A percentile compares a stretch with the other conserved stretches of the same genome.
These are phyloP conservation scores for Podarcis lilfordi DNA, from an alignment of 2,797 vertebrate genomes.

Conservation along the genomic window DNA sequence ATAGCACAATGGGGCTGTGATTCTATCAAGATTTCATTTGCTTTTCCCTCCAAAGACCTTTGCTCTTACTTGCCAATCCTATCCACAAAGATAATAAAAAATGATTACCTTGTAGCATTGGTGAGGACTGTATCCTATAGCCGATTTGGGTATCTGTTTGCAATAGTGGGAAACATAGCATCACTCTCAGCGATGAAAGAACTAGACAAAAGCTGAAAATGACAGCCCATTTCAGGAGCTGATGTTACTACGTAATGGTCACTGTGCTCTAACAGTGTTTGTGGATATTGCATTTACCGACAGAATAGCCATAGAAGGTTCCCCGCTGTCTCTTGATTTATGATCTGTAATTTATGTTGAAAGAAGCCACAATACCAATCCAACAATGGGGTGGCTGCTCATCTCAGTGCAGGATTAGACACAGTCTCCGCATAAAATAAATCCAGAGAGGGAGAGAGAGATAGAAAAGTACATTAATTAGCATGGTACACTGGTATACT, in stretches of 20 bases:
- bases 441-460: not conserved
- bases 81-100: not conserved
- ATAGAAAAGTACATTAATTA: not conserved
- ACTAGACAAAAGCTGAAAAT: slow-evolving; percentile 10
- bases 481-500: not conserved
- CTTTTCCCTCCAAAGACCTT: slow-evolving; percentile 16
- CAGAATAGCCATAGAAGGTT: not conserved
- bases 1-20: slow-evolving; percentile 16
- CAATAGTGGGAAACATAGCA: not conserved
- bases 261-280: slow-evolving; percentile 1
- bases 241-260: not conserved
- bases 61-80: slow-evolving; percentile 5
- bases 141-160: slow-evolving; percentile 5
- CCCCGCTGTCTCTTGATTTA: not conserved
- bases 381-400: not conserved
- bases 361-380: not conserved
- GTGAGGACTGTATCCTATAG: not conserved
- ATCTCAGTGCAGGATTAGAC: not conserved
- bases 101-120: not conserved
- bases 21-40: slow-evolving; percentile 28
- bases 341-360: not conserved
- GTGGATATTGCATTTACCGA: not conserved
- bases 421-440: not conserved
- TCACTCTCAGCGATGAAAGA: not conserved
- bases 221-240: not conserved